Percentiles rank a stretch among this genome's conserved stretches.
Evolutionary conservation across 2,888 invertebrate species (phyloP).

Genomic region (Drosophila formosana): DNA sequence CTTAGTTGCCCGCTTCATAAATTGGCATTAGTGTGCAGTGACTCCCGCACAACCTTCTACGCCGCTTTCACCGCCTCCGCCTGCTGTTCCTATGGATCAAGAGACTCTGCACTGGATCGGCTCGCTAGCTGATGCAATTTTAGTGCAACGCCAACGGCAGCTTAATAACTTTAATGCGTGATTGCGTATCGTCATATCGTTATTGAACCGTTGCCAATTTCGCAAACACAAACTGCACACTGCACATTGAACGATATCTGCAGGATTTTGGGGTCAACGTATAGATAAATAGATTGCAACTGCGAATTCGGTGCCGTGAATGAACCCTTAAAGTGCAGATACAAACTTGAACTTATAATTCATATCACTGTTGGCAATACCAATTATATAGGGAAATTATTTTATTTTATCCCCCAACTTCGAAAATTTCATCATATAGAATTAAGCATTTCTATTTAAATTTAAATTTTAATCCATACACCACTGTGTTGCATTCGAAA

Average conservation of each 20-base stretch:
- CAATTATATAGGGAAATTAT: too few species aligned
- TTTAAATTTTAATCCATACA: neutral
- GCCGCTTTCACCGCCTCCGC: neutral
- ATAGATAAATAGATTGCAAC: neutral
- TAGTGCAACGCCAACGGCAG: conserved; percentile 60
- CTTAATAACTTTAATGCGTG: conserved; percentile 80
- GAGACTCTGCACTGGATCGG: neutral
- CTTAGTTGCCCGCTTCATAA: conserved; percentile 60
- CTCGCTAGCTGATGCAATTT: conserved; percentile 57
- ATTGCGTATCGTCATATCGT: conserved; percentile 76
- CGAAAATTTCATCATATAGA: too few species aligned
- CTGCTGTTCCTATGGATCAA: neutral
- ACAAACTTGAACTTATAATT: too few species aligned
- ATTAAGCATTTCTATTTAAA: too few species aligned
- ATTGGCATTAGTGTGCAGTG: conserved; percentile 71
- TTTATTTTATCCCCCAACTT: too few species aligned
- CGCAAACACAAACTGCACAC: conserved; percentile 18
- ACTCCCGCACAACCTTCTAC: conserved; percentile 6
- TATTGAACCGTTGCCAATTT: conserved; percentile 58
- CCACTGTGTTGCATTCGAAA: conserved; percentile 38
- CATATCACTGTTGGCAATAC: too few species aligned
- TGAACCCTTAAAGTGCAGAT: conserved; percentile 2
- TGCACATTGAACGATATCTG: conserved; percentile 19
- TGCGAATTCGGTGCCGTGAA: conserved; percentile 1
- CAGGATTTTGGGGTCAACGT: conserved; percentile 22